Conservation (phyloP, 1,140 invertebrate genomes). For the Andrena cerasifolii region DNA sequence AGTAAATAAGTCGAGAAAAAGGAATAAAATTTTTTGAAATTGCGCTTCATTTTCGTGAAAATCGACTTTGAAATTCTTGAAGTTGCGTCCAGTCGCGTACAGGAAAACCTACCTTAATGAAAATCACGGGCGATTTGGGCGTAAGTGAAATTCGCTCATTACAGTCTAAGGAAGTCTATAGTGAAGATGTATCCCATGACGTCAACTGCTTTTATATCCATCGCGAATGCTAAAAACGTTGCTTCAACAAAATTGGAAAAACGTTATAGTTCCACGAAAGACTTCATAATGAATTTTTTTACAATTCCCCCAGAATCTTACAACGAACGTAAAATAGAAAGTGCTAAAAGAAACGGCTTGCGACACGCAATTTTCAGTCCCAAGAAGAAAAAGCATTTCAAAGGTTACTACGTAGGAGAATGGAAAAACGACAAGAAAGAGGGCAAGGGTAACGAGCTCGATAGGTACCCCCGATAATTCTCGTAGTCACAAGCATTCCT, state of each 20-base stretch:
- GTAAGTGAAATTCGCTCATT: too few species aligned
- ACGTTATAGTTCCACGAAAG: not conserved
- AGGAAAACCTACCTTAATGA: too few species aligned
- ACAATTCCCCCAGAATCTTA: conserved; percentile 33
- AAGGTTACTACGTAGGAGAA: conserved; percentile 83
- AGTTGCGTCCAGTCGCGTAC: too few species aligned
- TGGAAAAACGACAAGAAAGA: conserved; percentile 83
- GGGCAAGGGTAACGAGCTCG: conserved; percentile 74
- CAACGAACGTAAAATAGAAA: conserved; percentile 24
- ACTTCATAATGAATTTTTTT: conserved; percentile 53
- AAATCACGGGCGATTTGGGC: too few species aligned
- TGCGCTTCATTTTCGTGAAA: too few species aligned
- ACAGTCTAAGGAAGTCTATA: not conserved
- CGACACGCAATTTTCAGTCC: conserved; percentile 82
- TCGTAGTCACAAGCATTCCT: not conserved
- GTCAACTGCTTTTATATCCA: not conserved
- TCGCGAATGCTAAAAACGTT: not conserved
- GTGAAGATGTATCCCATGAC: not conserved
- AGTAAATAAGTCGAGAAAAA: too few species aligned
- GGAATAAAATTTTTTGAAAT: too few species aligned
- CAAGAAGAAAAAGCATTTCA: conserved; percentile 47
- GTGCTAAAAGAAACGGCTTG: conserved; percentile 78
- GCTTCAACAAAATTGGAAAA: not conserved
- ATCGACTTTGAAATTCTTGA: too few species aligned
- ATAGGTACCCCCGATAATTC: conserved; percentile 47